A percentile compares a stretch with the other conserved stretches of the same genome.
Evolutionary conservation across 1,140 invertebrate genomes (phyloP).

Genomic region (Orchestia grillus): DNA sequence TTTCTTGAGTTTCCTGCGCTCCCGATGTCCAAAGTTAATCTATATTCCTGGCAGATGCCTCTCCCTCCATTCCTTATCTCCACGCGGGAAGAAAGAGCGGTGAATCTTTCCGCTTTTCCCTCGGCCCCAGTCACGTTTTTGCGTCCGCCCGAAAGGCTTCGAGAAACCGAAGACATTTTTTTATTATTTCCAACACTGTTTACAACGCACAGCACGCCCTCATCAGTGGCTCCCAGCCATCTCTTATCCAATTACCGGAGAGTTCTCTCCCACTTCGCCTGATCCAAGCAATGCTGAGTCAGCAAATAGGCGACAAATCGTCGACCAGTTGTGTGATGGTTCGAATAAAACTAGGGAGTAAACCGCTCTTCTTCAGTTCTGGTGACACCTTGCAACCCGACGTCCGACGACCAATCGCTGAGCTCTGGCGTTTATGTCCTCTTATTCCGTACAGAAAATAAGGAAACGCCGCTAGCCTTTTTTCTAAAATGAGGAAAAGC

Average conservation of each 20-base stretch:
- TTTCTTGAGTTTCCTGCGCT: not conserved
- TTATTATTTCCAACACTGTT: slow-evolving; percentile 36
- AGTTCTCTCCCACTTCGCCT: slow-evolving; percentile 50
- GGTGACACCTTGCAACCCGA: not conserved
- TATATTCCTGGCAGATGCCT: not conserved
- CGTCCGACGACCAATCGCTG: not conserved
- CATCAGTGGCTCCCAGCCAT: slow-evolving; percentile 50
- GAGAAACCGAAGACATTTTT: not conserved
- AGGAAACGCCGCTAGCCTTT: not conserved
- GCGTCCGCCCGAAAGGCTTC: not conserved
- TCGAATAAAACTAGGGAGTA: slow-evolving; percentile 23
- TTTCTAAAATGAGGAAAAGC: not conserved
- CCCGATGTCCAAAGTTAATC: not conserved
- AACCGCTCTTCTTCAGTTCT: not conserved
- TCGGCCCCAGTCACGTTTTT: not conserved
- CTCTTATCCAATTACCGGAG: slow-evolving; percentile 50
- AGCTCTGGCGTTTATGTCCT: not conserved
- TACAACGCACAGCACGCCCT: slow-evolving; percentile 7
- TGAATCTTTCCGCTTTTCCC: not conserved
- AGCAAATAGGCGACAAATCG: slow-evolving; percentile 48
- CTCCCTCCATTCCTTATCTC: not conserved
- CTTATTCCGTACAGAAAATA: not conserved
- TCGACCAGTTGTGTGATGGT: slow-evolving; percentile 33
- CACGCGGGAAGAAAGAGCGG: not conserved
- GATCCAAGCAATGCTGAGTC: slow-evolving; percentile 44